phyloP scores from a whole-genome alignment of 2,888 invertebrate genomes.

The Acleris cristana region DNA sequence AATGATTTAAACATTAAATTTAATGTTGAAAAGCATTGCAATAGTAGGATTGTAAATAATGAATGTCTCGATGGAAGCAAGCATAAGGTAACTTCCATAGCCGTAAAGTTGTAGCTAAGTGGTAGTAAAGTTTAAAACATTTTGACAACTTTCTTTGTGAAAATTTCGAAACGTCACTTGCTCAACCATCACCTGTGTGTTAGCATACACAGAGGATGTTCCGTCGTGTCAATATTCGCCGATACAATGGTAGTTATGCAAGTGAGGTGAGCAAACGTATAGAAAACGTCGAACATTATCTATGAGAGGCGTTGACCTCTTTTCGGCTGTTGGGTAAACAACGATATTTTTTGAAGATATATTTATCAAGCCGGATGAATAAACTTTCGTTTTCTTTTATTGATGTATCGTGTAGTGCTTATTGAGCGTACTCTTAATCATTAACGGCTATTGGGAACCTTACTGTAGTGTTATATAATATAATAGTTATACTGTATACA shows the following conservation, averaged over 20 bases:
- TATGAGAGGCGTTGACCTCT: slow-evolving; percentile 27
- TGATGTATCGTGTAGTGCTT: too few species aligned
- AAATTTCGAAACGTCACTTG: slow-evolving; percentile 62
- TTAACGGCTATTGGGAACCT: too few species aligned
- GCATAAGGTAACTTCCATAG: neutral
- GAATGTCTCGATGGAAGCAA: neutral
- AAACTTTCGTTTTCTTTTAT: too few species aligned
- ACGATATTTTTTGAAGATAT: neutral
- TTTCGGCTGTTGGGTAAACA: neutral
- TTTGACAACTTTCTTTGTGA: slow-evolving; percentile 54
- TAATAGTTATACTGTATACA: too few species aligned
- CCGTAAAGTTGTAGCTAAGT: slow-evolving; percentile 33
- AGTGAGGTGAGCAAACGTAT: slow-evolving; percentile 31
- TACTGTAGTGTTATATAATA: too few species aligned
- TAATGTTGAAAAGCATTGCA: too few species aligned
- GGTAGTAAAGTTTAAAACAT: slow-evolving; percentile 23
- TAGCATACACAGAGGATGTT: slow-evolving; percentile 41
- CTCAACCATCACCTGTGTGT: slow-evolving; percentile 47
- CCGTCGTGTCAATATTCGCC: slow-evolving; percentile 46
- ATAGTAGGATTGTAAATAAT: neutral
- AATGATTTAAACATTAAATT: too few species aligned
- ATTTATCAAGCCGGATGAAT: neutral
- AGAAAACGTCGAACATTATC: slow-evolving; percentile 35
- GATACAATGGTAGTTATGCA: slow-evolving; percentile 41
- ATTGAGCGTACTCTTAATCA: too few species aligned